Conservation (phyloP, 2,113 vertebrate species). For the Heliornis fulica region DNA sequence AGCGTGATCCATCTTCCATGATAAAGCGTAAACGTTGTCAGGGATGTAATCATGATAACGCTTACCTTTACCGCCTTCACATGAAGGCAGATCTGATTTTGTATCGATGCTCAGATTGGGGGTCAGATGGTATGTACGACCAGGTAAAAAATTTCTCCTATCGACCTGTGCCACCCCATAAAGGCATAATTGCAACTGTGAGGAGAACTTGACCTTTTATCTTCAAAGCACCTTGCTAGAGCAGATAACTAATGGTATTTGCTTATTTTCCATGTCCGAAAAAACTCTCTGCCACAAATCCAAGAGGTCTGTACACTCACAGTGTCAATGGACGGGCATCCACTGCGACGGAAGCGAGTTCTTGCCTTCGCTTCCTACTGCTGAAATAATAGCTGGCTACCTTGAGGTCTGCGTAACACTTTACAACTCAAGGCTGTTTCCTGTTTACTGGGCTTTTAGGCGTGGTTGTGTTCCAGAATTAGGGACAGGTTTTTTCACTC, state of each 20-base stretch:
- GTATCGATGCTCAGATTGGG: neutral
- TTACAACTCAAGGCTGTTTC: constrained; percentile 54
- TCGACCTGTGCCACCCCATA: neutral
- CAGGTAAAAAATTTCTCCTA: neutral
- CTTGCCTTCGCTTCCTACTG: constrained; percentile 17
- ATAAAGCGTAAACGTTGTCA: neutral
- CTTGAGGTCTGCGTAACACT: constrained; percentile 48
- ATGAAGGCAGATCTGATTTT: neutral
- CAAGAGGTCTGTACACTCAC: neutral
- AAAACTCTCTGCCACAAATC: neutral
- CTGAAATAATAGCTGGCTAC: constrained; percentile 53
- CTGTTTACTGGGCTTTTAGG: constrained; percentile 62
- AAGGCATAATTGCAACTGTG: neutral
- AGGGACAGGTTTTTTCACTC: constrained; percentile 36
- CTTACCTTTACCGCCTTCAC: neutral
- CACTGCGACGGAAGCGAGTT: neutral
- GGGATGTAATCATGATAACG: neutral
- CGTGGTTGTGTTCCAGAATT: constrained; percentile 55
- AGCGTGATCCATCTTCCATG: neutral
- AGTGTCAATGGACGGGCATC: neutral
- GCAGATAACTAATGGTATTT: neutral
- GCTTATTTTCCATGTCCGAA: neutral
- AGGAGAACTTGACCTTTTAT: neutral
- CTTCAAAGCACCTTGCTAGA: neutral
- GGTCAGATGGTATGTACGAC: neutral